phyloP scores from a whole-genome alignment of 1,140 invertebrate species.

The Hycleus cichorii region DNA sequence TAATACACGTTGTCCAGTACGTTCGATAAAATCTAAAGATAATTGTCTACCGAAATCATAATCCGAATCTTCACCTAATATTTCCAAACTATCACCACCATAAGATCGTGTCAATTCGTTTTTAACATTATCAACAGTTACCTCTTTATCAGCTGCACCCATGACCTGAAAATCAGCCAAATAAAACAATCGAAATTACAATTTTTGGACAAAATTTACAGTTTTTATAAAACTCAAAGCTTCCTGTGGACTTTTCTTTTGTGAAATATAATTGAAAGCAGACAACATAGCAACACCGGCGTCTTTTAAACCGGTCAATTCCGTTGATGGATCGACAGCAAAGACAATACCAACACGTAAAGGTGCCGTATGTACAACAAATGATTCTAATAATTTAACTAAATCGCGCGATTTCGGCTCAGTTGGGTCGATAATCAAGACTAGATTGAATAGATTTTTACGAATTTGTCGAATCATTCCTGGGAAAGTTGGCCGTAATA shows the following conservation, averaged over 20 bases:
- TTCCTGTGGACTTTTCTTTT: conserved; percentile 50
- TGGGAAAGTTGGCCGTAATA: conserved; percentile 91
- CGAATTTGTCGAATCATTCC: conserved; percentile 92
- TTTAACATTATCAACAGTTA: conserved; percentile 61
- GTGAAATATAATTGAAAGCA: conserved; percentile 86
- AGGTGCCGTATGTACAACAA: conserved; percentile 83
- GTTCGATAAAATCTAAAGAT: conserved; percentile 74
- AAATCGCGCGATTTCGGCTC: conserved; percentile 61
- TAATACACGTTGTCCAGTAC: conserved; percentile 67
- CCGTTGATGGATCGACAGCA: conserved; percentile 48
- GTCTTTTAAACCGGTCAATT: conserved; percentile 56
- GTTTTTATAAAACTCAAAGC: conserved; percentile 29
- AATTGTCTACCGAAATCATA: conserved; percentile 85
- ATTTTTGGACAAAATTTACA: conserved; percentile 15
- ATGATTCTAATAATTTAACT: conserved; percentile 83
- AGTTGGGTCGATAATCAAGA: conserved; percentile 82
- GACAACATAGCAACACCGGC: conserved; percentile 79
- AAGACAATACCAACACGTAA: conserved; percentile 88
- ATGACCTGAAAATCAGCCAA: conserved; percentile 38
- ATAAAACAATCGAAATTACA: neutral
- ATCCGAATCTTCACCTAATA: conserved; percentile 82
- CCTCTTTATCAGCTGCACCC: conserved; percentile 43
- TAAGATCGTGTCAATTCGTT: conserved; percentile 62
- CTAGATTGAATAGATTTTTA: conserved; percentile 91
- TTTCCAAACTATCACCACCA: conserved; percentile 63